Evolutionary conservation across 2,888 invertebrate genomes (phyloP).

Genomic region (Temnothorax ravouxi): DNA sequence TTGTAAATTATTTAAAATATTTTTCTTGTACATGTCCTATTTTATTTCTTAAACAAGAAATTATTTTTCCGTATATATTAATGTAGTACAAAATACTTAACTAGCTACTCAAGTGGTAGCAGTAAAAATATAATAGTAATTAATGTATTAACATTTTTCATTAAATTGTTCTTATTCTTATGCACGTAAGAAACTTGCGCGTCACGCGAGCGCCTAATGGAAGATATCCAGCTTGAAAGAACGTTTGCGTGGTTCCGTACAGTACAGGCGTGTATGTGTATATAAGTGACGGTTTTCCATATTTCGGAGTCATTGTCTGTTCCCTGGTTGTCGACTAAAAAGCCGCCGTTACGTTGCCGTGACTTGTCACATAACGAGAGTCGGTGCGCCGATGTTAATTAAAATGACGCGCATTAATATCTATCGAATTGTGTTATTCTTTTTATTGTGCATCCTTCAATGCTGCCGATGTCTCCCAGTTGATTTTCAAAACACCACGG

Average conservation of each 20-base stretch:
- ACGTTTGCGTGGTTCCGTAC: constrained; percentile 53
- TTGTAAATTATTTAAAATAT: not conserved
- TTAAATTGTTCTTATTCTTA: not conserved
- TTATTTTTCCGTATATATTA: not conserved
- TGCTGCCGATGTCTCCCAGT: constrained; percentile 13
- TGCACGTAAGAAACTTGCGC: not conserved
- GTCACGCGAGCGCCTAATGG: constrained; percentile 39
- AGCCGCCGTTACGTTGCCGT: not conserved
- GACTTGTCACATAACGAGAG: constrained; percentile 32
- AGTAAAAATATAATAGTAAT: not conserved
- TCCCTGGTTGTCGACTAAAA: constrained; percentile 45
- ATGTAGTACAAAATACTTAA: not conserved
- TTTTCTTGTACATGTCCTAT: not conserved
- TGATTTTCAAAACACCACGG: not conserved
- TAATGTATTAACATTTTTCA: not conserved
- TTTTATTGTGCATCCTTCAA: constrained; percentile 20
- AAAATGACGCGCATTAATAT: constrained; percentile 39
- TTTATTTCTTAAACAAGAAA: not conserved
- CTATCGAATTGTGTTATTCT: constrained; percentile 6
- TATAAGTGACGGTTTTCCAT: constrained; percentile 68
- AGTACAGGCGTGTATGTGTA: constrained; percentile 43
- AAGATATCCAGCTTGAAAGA: constrained; percentile 51
- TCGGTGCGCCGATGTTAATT: not conserved
- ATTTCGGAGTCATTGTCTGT: constrained; percentile 72
- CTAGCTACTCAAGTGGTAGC: not conserved